A percentile compares a stretch with the other conserved stretches of the same genome.
Conservation (phyloP, 2,113 vertebrate genomes). For the Phyllostomus hastatus region DNA sequence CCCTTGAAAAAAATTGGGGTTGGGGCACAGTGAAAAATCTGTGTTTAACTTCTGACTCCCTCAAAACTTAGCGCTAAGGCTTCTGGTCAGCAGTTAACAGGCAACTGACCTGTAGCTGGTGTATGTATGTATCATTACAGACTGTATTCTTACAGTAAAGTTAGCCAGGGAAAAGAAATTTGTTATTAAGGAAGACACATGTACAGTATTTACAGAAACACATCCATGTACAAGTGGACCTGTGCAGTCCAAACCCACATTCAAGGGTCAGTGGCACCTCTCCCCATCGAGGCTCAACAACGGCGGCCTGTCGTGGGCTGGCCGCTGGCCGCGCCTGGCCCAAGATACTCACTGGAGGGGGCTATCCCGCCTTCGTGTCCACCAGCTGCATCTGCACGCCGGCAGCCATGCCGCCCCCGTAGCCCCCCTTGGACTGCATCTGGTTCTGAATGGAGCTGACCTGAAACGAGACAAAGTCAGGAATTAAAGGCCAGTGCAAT, state of each 20-base stretch:
- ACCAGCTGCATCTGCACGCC: constrained; percentile 89
- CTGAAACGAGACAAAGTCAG: constrained; percentile 68
- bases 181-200: neutral
- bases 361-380: constrained; percentile 92
- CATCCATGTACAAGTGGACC: neutral
- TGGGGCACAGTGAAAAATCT: neutral
- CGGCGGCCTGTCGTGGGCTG: too few species aligned
- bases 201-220: neutral
- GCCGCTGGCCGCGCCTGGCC: accelerated
- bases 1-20: neutral
- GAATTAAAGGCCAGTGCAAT: neutral
- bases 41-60: neutral
- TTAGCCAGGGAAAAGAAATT: neutral
- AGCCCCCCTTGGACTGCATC: constrained; percentile 94
- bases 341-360: constrained; percentile 69
- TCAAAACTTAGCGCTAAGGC: neutral
- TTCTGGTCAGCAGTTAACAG: too few species aligned
- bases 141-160: neutral
- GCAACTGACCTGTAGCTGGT: neutral
- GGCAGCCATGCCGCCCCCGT: constrained; percentile 84
- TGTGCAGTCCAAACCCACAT: neutral
- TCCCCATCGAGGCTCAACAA: neutral
- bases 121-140: neutral
- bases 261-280: neutral
- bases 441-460: constrained; percentile 93